These are phyloP conservation scores for Drosophila malerkotliana DNA, from an alignment of 1,140 invertebrate species.

Conservation along the genomic window DNA sequence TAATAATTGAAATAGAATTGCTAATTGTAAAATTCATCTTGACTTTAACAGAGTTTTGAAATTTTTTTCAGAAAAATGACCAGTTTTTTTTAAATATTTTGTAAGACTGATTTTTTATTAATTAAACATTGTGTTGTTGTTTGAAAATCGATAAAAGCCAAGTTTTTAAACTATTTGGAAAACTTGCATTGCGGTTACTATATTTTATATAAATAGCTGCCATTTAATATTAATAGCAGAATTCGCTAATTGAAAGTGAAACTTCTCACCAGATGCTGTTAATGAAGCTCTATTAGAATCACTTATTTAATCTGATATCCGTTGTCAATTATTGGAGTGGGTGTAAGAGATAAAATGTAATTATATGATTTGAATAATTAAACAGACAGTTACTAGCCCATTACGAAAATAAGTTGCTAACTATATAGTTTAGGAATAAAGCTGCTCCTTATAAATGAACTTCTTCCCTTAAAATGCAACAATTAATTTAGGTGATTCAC, in stretches of 20 bases:
- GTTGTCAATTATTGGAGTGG: slow-evolving; percentile 14
- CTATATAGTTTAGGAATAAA: background rate
- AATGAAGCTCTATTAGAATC: background rate
- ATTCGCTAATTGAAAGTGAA: slow-evolving; percentile 26
- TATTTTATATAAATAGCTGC: too few species aligned
- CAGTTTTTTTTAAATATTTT: too few species aligned
- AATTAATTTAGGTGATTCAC: background rate
- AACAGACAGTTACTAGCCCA: background rate
- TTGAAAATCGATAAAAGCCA: slow-evolving; percentile 35
- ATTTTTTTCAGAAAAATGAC: too few species aligned
- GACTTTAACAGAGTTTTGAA: too few species aligned
- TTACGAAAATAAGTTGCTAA: background rate
- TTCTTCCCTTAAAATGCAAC: background rate
- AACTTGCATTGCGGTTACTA: background rate
- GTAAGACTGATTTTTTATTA: background rate
- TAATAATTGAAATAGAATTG: background rate
- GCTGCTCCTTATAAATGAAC: too few species aligned
- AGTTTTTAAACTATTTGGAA: slow-evolving; percentile 25
- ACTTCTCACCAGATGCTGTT: background rate
- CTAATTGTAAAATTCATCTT: background rate
- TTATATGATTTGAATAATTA: background rate
- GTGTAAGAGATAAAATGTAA: background rate
- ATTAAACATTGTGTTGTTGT: slow-evolving; percentile 41
- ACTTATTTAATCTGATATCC: slow-evolving; percentile 8
- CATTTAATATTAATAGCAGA: slow-evolving; percentile 1